Base-by-base conservation (phyloP, 2,113 vertebrate species). In the Paramisgurnus dabryanus region DNA sequence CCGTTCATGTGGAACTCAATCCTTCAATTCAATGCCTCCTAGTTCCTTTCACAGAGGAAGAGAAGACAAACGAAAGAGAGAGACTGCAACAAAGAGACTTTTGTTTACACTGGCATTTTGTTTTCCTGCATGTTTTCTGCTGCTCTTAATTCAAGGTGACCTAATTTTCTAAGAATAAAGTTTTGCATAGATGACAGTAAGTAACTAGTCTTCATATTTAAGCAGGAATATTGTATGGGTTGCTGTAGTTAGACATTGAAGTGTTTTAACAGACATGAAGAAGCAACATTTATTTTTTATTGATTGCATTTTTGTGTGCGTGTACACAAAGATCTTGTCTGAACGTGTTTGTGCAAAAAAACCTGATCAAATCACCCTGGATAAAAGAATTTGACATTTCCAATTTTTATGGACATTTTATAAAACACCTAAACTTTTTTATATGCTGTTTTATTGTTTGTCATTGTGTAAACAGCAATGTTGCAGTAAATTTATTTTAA, bases 21-120 rank as follows among this genome's bases (percentile, higher is more conserved):
- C 65, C 49, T 68, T 83, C 4, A 67, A 27, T 71, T 39, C 5
- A 34, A 34, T 34, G 7, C 57, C 34, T 8, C 7, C 11, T 55
- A n/a, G 67, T 66, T 88, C 88, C 61, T 96, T 90, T 95, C 90
- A 66, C 27, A 18, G n/a, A 63, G 22, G 10, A 9, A 4, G 6
- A 45, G 40, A 61, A 40, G 43, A 39, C 10, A 13, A 63, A 5
- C 40, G 49, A 77, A 40, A 72, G 40, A 12, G 58, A 40, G 60
- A 64, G 39, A 5, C 34, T 2, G 27, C 43, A 68, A 81, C 78
- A 83, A 80, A 80, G 82, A 66, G 40, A 41, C 50, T 47, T 68
- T 78, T 74, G 73, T 84, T 53, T 17, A 1, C 9, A 45, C 50
- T 49, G 53, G 64, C 60, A 70, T 61, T 78, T 71, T 17, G 53